A percentile compares a stretch with the other conserved stretches of the same genome.
These are phyloP conservation scores for Chanos chanos DNA, from an alignment of 2,797 vertebrate species.

Conservation along the genomic window DNA sequence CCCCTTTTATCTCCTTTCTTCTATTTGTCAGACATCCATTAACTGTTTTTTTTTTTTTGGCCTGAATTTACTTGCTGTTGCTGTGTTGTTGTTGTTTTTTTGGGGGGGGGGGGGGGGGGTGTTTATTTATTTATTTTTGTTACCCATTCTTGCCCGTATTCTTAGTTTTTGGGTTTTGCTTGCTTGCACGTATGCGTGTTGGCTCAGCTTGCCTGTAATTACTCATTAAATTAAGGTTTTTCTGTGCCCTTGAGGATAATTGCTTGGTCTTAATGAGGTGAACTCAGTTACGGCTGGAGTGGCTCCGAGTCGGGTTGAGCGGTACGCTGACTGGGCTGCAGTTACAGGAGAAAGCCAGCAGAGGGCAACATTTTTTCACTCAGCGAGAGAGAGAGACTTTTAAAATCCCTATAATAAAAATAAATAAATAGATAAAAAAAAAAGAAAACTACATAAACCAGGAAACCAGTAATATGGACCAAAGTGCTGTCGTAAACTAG, in stretches of 20 bases:
- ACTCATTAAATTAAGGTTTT: slow-evolving; percentile 57
- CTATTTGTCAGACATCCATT: not conserved
- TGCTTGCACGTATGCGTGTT: too few species aligned
- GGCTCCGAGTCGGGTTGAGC: slow-evolving; percentile 26
- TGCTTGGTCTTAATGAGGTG: slow-evolving; percentile 53
- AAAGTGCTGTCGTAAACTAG: too few species aligned
- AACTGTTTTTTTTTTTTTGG: not conserved
- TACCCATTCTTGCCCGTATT: too few species aligned
- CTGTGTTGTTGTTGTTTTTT: too few species aligned
- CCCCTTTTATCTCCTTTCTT: not conserved
- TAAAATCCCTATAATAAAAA: too few species aligned
- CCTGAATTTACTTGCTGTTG: not conserved
- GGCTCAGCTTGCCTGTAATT: slow-evolving; percentile 56
- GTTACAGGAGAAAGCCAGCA: slow-evolving; percentile 55
- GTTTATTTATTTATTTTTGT: too few species aligned
- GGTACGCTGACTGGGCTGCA: not conserved
- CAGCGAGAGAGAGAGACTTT: too few species aligned
- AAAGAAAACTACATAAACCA: too few species aligned
- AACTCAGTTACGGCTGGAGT: slow-evolving; percentile 57
- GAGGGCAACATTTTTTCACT: slow-evolving; percentile 66
- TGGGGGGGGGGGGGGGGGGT: too few species aligned
- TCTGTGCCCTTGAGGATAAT: slow-evolving; percentile 50
- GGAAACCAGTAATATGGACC: too few species aligned
- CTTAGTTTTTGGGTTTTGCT: too few species aligned
- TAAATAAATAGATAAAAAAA: too few species aligned